These are phyloP conservation scores for Cryptocheilus praepositus DNA, from an alignment of 2,888 invertebrate genomes.

Conservation along the genomic window DNA sequence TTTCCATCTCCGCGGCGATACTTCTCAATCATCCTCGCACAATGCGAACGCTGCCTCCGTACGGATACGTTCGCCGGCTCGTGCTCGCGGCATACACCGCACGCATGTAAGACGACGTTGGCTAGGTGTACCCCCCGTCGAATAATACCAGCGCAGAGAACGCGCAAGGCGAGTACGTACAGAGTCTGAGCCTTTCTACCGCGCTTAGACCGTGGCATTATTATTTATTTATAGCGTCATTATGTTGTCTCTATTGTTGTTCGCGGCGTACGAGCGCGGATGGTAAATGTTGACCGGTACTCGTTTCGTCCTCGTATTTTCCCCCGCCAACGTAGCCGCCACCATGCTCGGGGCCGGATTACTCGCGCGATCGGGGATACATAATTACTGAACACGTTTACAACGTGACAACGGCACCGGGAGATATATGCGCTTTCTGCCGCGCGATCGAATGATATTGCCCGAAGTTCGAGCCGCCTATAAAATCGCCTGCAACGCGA, in stretches of 20 bases:
- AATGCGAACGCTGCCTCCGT: conserved; percentile 3
- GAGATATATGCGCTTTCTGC: no score
- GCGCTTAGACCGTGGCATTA: conserved; percentile 61
- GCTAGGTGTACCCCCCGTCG: conserved; percentile 4
- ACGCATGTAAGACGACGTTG: not conserved
- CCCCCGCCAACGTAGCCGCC: conserved; percentile 14
- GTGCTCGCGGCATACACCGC: not conserved
- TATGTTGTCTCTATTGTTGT: conserved; percentile 67
- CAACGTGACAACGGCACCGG: not conserved
- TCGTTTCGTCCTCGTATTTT: conserved; percentile 37
- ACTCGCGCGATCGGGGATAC: conserved; percentile 36
- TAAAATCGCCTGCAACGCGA: not conserved
- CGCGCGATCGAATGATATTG: no score
- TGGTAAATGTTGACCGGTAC: conserved; percentile 53
- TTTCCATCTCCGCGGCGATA: conserved; percentile 6
- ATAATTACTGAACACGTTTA: conserved; percentile 46
- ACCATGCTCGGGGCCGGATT: not conserved
- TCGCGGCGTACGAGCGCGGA: conserved; percentile 45
- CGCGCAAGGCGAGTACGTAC: conserved; percentile 35
- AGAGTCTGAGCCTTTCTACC: conserved; percentile 48
- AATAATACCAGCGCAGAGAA: conserved; percentile 7
- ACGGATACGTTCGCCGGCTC: no score
- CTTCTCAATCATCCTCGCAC: conserved; percentile 19
- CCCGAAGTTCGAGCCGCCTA: not conserved
- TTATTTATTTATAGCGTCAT: conserved; percentile 72